A percentile compares a stretch with the other conserved stretches of the same genome.
Conservation (phyloP, 1,140 invertebrate species). For the Nomia melanderi region DNA sequence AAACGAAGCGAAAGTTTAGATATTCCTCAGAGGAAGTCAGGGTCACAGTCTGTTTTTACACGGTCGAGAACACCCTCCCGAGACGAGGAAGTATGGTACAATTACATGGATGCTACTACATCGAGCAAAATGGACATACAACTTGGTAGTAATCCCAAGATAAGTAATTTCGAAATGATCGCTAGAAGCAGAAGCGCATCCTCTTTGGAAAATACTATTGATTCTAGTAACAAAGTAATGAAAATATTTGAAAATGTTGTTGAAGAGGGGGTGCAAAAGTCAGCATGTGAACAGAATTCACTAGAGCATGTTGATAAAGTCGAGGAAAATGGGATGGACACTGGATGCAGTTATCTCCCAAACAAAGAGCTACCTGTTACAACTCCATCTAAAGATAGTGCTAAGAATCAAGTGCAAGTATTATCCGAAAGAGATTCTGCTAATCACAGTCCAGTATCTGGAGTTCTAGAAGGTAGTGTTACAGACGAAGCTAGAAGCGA, state of each 20-base stretch:
- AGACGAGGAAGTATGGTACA: constrained; percentile 63
- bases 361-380: constrained; percentile 6
- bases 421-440: constrained; percentile 80
- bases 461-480: constrained; percentile 78
- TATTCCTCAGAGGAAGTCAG: constrained; percentile 63
- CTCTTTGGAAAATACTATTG: constrained; percentile 4
- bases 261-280: constrained; percentile 24
- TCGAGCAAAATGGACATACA: constrained; percentile 52
- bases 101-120: background rate
- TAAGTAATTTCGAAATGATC: constrained; percentile 65
- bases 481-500: constrained; percentile 80
- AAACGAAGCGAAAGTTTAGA: constrained; percentile 70
- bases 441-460: constrained; percentile 81
- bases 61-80: constrained; percentile 41
- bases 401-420: constrained; percentile 45
- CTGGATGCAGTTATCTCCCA: constrained; percentile 6
- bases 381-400: constrained; percentile 24
- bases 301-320: background rate
- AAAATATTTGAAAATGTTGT: constrained; percentile 43
- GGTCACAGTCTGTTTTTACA: constrained; percentile 51
- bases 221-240: background rate
- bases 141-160: constrained; percentile 67
- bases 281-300: background rate
- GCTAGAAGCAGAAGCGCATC: constrained; percentile 39
- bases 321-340: background rate